These are phyloP conservation scores for Suillia variegata DNA, from an alignment of 2,888 invertebrate species.

Conservation along the genomic window DNA sequence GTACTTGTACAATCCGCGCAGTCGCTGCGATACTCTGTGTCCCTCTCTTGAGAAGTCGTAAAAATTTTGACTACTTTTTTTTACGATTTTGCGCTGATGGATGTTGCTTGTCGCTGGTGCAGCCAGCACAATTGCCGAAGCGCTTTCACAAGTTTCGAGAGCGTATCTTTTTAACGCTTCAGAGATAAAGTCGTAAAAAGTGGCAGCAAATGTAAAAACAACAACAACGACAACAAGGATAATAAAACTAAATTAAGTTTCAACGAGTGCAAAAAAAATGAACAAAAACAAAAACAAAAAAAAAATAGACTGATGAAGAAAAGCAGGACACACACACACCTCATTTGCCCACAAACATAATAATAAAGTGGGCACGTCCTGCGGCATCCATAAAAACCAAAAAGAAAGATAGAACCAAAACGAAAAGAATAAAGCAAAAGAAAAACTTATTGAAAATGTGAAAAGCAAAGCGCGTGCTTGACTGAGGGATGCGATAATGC, in stretches of 20 bases:
- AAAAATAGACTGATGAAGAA: background rate
- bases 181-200: slow-evolving; percentile 16
- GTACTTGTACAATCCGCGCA: too few relatives aligned
- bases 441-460: slow-evolving; percentile 21
- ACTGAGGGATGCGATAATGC: background rate
- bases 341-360: background rate
- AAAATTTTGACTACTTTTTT: slow-evolving; percentile 18
- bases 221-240: slow-evolving; percentile 7
- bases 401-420: too few relatives aligned
- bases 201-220: slow-evolving; percentile 1
- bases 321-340: background rate
- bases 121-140: background rate
- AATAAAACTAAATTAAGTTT: slow-evolving; percentile 24
- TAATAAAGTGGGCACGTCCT: slow-evolving; percentile 16
- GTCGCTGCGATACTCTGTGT: too few relatives aligned
- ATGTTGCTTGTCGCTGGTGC: slow-evolving; percentile 2
- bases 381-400: slow-evolving; percentile 20
- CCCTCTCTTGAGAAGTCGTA: too few relatives aligned
- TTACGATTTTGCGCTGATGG: slow-evolving; percentile 13
- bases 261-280: slow-evolving; percentile 2
- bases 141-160: slow-evolving; percentile 7
- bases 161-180: slow-evolving; percentile 1
- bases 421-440: too few relatives aligned
- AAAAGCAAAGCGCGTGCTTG: background rate
- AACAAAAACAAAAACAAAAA: too few relatives aligned